Evolutionary conservation across 2,113 vertebrate genomes (phyloP), one percentile per base, ranked within the genome.

Genomic region (Channa argus): DNA sequence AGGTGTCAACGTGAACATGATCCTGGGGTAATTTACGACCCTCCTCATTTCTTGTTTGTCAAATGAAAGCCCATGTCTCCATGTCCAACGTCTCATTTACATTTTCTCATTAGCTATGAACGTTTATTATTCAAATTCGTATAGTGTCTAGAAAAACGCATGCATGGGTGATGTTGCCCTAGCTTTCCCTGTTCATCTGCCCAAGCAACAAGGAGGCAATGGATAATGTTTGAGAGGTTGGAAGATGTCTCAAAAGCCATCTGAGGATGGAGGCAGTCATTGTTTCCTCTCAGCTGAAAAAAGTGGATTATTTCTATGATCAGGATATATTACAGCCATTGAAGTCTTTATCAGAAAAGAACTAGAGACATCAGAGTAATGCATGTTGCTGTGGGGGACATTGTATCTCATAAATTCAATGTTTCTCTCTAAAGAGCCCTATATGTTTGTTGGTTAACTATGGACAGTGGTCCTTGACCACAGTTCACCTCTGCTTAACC

Each of bases 51-150:
- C 73, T 41, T 80, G 15, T 70, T 87, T 84, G 88, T 92, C 77
- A 88, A 89, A 89, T 82, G 5, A 74, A 41, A 47, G 62, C 67
- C 64, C 44, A 46, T 75, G 65, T 62, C 43, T 72, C 67, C 63
- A 41, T 33, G 14, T 81, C 71, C 50, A 64, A 55, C 50, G 60
- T 71, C 86, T 86, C 64, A 89, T 94, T 92, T 90, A 87, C 92
- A 93, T 93, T 89, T 92, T 92, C 84, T 91, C 89, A 92, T 91
- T 75, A 91, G 77, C 63, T 58, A 24, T 9, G 2, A 70, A 93
- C 86, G 91, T 93, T 94, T 92, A 92, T 93, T 58, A 93, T 94
- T 93, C 78, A 91, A 91, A 94, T 93, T 73, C 4, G 37, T 37
- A 67, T 74, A 79, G 90, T 82, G 76, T 77, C 58, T 13, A 44